A percentile compares a stretch with the other conserved stretches of the same genome.
Conservation (phyloP, 2,888 invertebrate genomes). For the Quadroppia sp. region DNA sequence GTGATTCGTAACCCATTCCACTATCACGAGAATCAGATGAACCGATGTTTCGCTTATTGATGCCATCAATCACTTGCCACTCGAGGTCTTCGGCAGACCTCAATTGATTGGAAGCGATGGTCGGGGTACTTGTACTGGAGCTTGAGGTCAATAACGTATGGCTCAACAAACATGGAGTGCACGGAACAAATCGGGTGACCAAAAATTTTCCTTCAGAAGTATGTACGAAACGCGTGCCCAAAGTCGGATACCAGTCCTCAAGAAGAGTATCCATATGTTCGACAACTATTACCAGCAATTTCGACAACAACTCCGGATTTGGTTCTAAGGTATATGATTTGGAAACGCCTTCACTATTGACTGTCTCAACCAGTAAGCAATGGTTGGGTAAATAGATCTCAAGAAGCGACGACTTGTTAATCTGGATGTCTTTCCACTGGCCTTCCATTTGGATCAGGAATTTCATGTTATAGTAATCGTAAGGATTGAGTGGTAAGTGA, state of each 20-base stretch:
- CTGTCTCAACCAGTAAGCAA: conserved; percentile 60
- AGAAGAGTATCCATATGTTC: conserved; percentile 93
- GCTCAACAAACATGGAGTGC: conserved; percentile 71
- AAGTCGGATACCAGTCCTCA: conserved; percentile 97
- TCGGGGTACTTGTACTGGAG: background rate
- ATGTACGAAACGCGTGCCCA: conserved; percentile 94
- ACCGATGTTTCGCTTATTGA: conserved; percentile 2
- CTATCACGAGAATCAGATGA: conserved; percentile 25
- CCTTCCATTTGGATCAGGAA: conserved; percentile 67
- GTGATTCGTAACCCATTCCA: conserved; percentile 16
- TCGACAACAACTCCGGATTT: conserved; percentile 71
- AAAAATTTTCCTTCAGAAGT: conserved; percentile 92
- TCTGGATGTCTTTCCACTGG: conserved; percentile 78
- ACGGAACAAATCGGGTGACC: conserved; percentile 87
- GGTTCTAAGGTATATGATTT: conserved; percentile 61
- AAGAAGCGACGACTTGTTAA: conserved; percentile 72
- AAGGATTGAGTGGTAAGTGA: conserved; percentile 54
- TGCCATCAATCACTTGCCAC: conserved; percentile 21
- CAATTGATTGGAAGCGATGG: background rate
- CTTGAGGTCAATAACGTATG: background rate
- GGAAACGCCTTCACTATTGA: conserved; percentile 49
- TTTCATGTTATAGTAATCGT: conserved; percentile 57
- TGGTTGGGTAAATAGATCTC: conserved; percentile 78
- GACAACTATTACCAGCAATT: conserved; percentile 77
- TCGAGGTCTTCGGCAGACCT: conserved; percentile 16